phyloP scores from a whole-genome alignment of 2,797 vertebrate species.

The Hippoglossus hippoglossus region DNA sequence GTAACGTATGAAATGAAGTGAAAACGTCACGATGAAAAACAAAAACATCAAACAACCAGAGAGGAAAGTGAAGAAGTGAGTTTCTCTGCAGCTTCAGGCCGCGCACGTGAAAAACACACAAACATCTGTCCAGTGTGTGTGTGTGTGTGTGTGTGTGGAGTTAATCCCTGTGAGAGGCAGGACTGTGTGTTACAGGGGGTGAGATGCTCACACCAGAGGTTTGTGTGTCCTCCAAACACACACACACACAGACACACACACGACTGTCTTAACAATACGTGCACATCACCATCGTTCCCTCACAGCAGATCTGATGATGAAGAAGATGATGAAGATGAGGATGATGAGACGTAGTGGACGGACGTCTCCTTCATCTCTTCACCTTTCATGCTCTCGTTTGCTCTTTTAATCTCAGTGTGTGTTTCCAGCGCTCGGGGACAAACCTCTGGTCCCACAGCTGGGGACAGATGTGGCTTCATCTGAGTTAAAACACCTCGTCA shows the following conservation, averaged over 20 bases:
- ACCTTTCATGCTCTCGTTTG: neutral
- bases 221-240: constrained; percentile 30
- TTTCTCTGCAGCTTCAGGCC: constrained; percentile 36
- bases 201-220: constrained; percentile 9
- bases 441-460: constrained; percentile 39
- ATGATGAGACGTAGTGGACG: too few species aligned
- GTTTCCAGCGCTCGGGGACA: constrained; percentile 15
- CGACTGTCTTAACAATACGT: constrained; percentile 22
- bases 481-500: constrained; percentile 48
- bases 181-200: constrained; percentile 7
- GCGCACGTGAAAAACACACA: constrained; percentile 36
- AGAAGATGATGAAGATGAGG: too few species aligned
- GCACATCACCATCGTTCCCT: neutral
- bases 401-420: constrained; percentile 20
- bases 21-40: neutral
- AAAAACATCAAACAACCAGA: constrained; percentile 23
- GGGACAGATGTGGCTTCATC: constrained; percentile 59
- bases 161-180: constrained; percentile 54
- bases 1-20: too few species aligned
- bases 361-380: too few species aligned
- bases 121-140: constrained; percentile 65
- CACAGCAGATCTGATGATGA: too few species aligned
- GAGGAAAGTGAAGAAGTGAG: constrained; percentile 44
- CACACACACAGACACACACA: constrained; percentile 12
- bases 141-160: constrained; percentile 23